phyloP scores from a whole-genome alignment of 2,797 vertebrate species.

The Acropternis orthonyx region DNA sequence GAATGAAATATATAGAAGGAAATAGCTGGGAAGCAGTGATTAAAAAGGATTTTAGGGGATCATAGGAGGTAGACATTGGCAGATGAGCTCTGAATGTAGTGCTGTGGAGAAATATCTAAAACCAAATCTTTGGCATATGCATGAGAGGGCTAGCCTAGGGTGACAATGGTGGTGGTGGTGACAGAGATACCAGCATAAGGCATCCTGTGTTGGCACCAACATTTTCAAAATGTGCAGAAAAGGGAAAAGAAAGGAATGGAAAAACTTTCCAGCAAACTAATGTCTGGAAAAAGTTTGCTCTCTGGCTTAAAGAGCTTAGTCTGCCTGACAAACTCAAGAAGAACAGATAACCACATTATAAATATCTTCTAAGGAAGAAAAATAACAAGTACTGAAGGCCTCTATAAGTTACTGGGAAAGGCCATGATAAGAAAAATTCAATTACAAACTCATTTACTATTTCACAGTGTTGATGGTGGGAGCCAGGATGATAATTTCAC shows the following conservation, averaged over 20 bases:
- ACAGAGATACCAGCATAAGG: neutral
- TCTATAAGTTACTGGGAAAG: neutral
- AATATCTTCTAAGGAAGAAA: constrained; percentile 10
- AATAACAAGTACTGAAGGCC: neutral
- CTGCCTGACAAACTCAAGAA: neutral
- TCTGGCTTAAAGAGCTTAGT: neutral
- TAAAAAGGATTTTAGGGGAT: neutral
- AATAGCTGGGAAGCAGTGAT: neutral
- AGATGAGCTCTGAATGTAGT: neutral
- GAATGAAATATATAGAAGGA: neutral
- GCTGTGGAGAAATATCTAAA: neutral
- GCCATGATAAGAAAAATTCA: constrained; percentile 28
- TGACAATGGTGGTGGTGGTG: neutral
- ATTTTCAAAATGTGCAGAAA: neutral
- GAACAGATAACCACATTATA: constrained; percentile 16
- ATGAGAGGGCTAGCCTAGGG: neutral
- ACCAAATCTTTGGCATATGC: neutral
- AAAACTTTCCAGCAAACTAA: neutral
- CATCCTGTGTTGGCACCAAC: neutral
- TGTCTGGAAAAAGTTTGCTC: neutral
- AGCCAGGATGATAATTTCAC: neutral
- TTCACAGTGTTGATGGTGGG: neutral
- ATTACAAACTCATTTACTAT: constrained; percentile 34
- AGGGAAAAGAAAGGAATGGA: neutral
- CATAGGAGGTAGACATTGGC: neutral